Percentiles rank a stretch among this genome's conserved stretches.
These are phyloP conservation scores for Lasius fuliginosus DNA, from an alignment of 2,888 invertebrate genomes.

Conservation along the genomic window DNA sequence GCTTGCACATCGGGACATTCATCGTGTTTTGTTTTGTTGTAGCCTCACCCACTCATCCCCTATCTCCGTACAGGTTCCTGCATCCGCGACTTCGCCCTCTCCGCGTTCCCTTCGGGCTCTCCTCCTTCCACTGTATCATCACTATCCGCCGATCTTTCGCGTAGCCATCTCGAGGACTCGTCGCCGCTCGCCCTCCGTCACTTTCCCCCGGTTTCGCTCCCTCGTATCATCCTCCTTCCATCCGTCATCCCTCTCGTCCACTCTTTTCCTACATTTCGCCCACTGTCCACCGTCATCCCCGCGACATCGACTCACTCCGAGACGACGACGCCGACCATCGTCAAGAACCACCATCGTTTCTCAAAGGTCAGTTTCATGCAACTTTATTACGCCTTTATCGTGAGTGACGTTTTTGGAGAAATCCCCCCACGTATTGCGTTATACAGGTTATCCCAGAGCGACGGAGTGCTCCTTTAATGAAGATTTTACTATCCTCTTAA, in stretches of 20 bases:
- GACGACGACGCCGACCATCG: slow-evolving; percentile 59
- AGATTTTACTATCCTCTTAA: not conserved
- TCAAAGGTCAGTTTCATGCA: slow-evolving; percentile 72
- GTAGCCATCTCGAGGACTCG: slow-evolving; percentile 57
- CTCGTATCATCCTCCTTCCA: slow-evolving; percentile 64
- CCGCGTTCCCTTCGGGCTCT: slow-evolving; percentile 70
- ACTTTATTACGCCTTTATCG: slow-evolving; percentile 44
- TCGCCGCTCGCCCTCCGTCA: slow-evolving; percentile 36
- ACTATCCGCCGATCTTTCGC: slow-evolving; percentile 55
- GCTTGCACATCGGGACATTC: slow-evolving; percentile 86
- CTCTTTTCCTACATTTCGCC: slow-evolving; percentile 54
- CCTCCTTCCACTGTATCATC: slow-evolving; percentile 46
- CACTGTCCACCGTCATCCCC: slow-evolving; percentile 53
- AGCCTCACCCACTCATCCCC: slow-evolving; percentile 78
- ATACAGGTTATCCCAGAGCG: not conserved
- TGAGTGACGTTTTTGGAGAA: slow-evolving; percentile 10
- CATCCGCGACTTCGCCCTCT: slow-evolving; percentile 75
- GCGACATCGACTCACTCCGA: slow-evolving; percentile 71
- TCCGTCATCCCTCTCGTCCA: slow-evolving; percentile 61
- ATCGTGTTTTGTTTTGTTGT: slow-evolving; percentile 86
- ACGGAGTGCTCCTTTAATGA: slow-evolving; percentile 1
- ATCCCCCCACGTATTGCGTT: not conserved
- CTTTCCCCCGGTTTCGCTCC: slow-evolving; percentile 58
- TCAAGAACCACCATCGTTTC: slow-evolving; percentile 67
- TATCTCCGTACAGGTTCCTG: slow-evolving; percentile 68